A percentile compares a stretch with the other conserved stretches of the same genome.
Evolutionary conservation across 2,888 invertebrate genomes (phyloP).

Genomic region (Orchestes rusci): DNA sequence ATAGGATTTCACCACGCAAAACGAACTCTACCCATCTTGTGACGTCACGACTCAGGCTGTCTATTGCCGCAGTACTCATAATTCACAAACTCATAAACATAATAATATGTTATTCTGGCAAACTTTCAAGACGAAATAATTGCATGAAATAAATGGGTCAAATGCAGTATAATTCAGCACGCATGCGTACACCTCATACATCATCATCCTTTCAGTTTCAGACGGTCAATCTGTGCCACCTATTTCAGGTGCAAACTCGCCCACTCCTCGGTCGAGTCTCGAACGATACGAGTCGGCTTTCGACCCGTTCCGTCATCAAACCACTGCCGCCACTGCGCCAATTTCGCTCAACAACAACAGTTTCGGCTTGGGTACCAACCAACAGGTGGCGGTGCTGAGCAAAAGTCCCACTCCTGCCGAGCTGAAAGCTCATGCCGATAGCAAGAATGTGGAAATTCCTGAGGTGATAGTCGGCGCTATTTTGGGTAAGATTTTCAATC

Average conservation of each 20-base stretch:
- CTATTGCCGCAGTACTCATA: too few relatives aligned
- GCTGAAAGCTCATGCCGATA: conserved; percentile 63
- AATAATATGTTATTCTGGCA: too few relatives aligned
- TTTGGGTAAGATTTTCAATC: conserved; percentile 62
- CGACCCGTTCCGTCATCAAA: conserved; percentile 70
- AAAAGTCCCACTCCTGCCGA: conserved; percentile 79
- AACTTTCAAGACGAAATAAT: too few relatives aligned
- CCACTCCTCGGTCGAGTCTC: conserved; percentile 60
- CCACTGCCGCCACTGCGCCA: conserved; percentile 64
- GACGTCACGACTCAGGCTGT: too few relatives aligned
- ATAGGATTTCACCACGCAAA: too few relatives aligned
- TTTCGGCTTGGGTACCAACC: conserved; percentile 75
- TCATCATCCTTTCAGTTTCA: conserved; percentile 1
- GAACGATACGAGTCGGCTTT: conserved; percentile 66
- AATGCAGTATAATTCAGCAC: too few relatives aligned
- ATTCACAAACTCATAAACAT: too few relatives aligned
- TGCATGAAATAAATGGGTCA: too few relatives aligned
- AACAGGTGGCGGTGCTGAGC: conserved; percentile 66
- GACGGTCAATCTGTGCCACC: not conserved
- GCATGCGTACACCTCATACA: conserved; percentile 7
- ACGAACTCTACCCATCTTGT: too few relatives aligned
- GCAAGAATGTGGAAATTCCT: conserved; percentile 89
- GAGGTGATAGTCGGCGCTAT: conserved; percentile 97
- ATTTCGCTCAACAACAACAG: conserved; percentile 80
- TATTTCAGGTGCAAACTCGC: conserved; percentile 53